Evolutionary conservation across 2,113 vertebrate genomes (phyloP).

Genomic region (Axis porcinus): DNA sequence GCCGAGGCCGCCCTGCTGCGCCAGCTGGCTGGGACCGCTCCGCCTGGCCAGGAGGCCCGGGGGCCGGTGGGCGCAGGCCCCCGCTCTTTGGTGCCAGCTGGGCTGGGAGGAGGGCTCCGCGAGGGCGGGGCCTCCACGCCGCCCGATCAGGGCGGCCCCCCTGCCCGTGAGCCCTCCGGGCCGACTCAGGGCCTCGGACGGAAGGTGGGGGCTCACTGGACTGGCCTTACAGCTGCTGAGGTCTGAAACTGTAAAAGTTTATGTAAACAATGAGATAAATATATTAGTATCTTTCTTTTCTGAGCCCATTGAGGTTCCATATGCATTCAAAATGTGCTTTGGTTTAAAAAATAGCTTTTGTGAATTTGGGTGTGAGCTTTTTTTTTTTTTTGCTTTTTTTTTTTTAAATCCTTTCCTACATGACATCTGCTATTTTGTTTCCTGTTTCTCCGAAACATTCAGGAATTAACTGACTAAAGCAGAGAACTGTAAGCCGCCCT

Average conservation of each 20-base stretch:
- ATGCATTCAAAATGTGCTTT: constrained; percentile 99
- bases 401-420: constrained; percentile 79
- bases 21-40: not conserved
- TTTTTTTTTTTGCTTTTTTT: constrained; percentile 82
- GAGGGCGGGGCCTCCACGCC: not conserved
- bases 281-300: constrained; percentile 90
- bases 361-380: constrained; percentile 99
- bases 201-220: constrained; percentile 84
- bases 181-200: not conserved
- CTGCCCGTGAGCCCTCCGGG: not conserved
- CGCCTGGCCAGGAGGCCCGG: not conserved
- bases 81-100: constrained; percentile 73
- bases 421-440: constrained; percentile 78
- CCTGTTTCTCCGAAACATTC: constrained; percentile 90
- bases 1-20: not conserved
- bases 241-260: constrained; percentile 98
- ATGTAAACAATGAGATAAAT: constrained; percentile 99
- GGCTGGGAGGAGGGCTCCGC: constrained; percentile 31
- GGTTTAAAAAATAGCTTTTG: constrained; percentile 99
- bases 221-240: constrained; percentile 93
- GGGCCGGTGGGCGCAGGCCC: not conserved
- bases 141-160: not conserved
- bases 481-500: constrained; percentile 86
- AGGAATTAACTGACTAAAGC: constrained; percentile 86
- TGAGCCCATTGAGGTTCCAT: constrained; percentile 94